These are phyloP conservation scores for Plusia festucae DNA, from an alignment of 2,888 invertebrate genomes.

Conservation along the genomic window DNA sequence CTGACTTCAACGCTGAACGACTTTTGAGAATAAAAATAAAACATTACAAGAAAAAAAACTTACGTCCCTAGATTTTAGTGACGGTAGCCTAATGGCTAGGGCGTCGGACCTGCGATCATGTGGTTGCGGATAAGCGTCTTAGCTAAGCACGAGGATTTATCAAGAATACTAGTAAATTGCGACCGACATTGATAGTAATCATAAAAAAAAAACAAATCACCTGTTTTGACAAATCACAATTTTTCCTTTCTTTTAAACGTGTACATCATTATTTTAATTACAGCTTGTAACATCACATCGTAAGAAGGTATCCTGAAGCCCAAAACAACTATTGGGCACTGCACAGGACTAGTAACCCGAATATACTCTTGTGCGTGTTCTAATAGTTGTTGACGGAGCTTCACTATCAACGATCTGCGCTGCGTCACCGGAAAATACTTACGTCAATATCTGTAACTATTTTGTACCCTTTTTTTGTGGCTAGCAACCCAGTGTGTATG, in stretches of 20 bases:
- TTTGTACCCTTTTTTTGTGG: slow-evolving; percentile 23
- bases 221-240: too few species aligned
- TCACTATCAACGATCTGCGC: slow-evolving; percentile 79
- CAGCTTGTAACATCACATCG: slow-evolving; percentile 25
- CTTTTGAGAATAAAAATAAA: too few species aligned
- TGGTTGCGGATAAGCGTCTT: too few species aligned
- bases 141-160: too few species aligned
- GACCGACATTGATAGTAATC: too few species aligned
- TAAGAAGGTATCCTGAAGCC: slow-evolving; percentile 84
- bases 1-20: too few species aligned
- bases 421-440: slow-evolving; percentile 31
- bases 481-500: slow-evolving; percentile 28
- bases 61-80: neutral
- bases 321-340: slow-evolving; percentile 99
- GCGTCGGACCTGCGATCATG: too few species aligned
- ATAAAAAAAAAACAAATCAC: too few species aligned
- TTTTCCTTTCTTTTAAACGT: too few species aligned
- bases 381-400: slow-evolving; percentile 98
- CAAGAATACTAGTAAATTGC: too few species aligned
- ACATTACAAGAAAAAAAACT: too few species aligned
- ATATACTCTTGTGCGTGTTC: slow-evolving; percentile 99
- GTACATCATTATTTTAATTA: slow-evolving; percentile 25
- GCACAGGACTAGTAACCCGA: slow-evolving; percentile 96
- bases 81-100: too few species aligned
- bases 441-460: slow-evolving; percentile 19